phyloP scores from a whole-genome alignment of 1,140 invertebrate genomes.

The Drosophila bipectinata region DNA sequence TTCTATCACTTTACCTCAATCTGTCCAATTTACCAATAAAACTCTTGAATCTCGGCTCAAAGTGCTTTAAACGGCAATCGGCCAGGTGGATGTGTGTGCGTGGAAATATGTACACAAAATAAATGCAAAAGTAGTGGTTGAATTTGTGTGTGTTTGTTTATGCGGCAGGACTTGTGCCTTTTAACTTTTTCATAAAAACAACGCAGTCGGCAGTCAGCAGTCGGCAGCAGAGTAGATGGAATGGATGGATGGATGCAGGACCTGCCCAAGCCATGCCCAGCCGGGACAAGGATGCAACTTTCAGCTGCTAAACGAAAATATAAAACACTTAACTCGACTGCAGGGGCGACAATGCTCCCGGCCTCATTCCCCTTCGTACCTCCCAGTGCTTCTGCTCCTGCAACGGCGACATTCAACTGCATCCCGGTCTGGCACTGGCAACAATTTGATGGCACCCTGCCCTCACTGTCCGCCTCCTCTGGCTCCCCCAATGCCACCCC shows the following conservation, averaged over 20 bases:
- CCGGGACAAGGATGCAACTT: conserved; percentile 72
- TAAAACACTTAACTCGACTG: conserved; percentile 80
- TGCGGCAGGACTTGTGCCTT: conserved; percentile 54
- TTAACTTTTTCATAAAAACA: conserved; percentile 79
- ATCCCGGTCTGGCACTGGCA: conserved; percentile 34
- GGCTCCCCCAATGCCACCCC: not conserved
- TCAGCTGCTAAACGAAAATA: conserved; percentile 82
- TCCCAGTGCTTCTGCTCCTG: conserved; percentile 16
- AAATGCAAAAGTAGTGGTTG: conserved; percentile 19
- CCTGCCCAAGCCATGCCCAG: conserved; percentile 14
- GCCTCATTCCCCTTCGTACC: conserved; percentile 38
- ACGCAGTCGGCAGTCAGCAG: conserved; percentile 42
- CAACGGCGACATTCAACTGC: conserved; percentile 23
- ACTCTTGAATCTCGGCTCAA: conserved; percentile 58
- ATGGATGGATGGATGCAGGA: conserved; percentile 45
- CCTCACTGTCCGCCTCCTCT: not conserved
- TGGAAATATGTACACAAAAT: not conserved
- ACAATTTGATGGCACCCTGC: conserved; percentile 64
- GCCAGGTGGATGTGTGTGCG: conserved; percentile 40
- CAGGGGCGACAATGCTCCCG: conserved; percentile 43
- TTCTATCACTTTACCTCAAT: conserved; percentile 78
- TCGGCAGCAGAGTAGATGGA: conserved; percentile 33
- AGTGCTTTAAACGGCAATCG: conserved; percentile 66
- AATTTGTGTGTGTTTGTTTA: conserved; percentile 30
- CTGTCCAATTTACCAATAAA: conserved; percentile 82